Evolutionary conservation across 2,797 vertebrate genomes (phyloP), one percentile per base, ranked within the genome.

Genomic region (Acipenser oxyrinchus): DNA sequence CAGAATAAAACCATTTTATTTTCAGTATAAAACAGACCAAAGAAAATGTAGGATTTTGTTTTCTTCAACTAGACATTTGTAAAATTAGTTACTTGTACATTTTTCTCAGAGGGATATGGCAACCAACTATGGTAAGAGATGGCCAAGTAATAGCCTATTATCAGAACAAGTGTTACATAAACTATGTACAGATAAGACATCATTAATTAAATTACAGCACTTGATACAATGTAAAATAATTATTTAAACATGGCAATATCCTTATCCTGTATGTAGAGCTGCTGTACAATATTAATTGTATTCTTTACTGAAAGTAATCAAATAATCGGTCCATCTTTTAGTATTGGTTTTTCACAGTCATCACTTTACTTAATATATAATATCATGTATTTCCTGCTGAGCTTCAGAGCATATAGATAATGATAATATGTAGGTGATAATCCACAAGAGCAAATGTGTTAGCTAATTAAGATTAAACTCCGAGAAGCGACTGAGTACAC

Each of bases 391-490:
- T 74, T 77, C 77, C 81, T 66, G 78, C 78, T 76, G 79, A 70
- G 77, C 64, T 65, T 76, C 37, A 78, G 76, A 77, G 78, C 71
- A 69, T 75, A 75, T 72, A 74, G 74, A 78, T 79, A 80, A 81
- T 78, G 73, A 77, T 77, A 73, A 79, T 82, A 78, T 81, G 81
- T 86, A 87, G 85, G 85, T 87, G 83, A 76, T 84, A 84, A 85
- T 79, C 82, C 82, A 75, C 79, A 72, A 81, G 85, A 82, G 81
- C 80, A 83, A 84, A 82, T 72, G 69, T 71, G 76, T 87, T 73
- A 23, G 83, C 79, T 88, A 87, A 88, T 88, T 87, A 86, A 78
- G 83, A 85, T 86, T 81, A 80, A 82, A 83, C 77, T 75, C 70
- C 51, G 70, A 66, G 76, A 82, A 74, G 78, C 71, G 73, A 69